Evolutionary conservation across 2,888 invertebrate genomes (phyloP).

Genomic region (Acrobasis consociella): DNA sequence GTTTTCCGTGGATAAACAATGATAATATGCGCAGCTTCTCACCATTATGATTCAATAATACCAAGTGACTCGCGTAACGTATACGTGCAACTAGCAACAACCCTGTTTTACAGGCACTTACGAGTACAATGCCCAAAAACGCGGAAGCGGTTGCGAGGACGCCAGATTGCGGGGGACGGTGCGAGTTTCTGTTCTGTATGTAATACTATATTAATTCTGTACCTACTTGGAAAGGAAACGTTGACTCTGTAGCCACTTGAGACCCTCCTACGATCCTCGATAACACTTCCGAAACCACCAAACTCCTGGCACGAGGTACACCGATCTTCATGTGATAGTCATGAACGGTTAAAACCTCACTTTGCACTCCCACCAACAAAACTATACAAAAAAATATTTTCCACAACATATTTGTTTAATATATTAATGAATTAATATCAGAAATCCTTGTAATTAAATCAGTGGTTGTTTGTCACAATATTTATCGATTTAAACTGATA

Average conservation of each 20-base stretch:
- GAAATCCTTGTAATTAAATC: background rate
- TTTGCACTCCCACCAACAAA: conserved; percentile 9
- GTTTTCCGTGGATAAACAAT: too few relatives aligned
- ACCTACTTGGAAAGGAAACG: conserved; percentile 59
- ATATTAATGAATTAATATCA: background rate
- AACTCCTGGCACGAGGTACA: conserved; percentile 46
- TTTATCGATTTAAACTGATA: conserved; percentile 6
- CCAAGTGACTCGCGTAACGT: too few relatives aligned
- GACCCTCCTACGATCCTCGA: conserved; percentile 56
- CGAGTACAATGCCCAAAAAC: too few relatives aligned
- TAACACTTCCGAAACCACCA: conserved; percentile 38
- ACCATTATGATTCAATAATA: too few relatives aligned
- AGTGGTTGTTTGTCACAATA: background rate
- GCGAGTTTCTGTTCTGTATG: too few relatives aligned
- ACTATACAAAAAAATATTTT: background rate
- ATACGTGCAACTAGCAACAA: too few relatives aligned
- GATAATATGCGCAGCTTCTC: too few relatives aligned
- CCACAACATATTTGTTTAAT: background rate
- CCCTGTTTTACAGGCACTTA: too few relatives aligned
- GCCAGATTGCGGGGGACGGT: too few relatives aligned
- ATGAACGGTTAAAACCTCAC: conserved; percentile 8
- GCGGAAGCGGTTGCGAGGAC: too few relatives aligned
- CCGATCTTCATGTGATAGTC: conserved; percentile 48
- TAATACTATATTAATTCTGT: too few relatives aligned
- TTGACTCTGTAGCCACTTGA: conserved; percentile 39